Percentiles rank a stretch among this genome's conserved stretches.
phyloP scores from a whole-genome alignment of 2,797 vertebrate genomes.

The Yasuhikotakia modesta region DNA sequence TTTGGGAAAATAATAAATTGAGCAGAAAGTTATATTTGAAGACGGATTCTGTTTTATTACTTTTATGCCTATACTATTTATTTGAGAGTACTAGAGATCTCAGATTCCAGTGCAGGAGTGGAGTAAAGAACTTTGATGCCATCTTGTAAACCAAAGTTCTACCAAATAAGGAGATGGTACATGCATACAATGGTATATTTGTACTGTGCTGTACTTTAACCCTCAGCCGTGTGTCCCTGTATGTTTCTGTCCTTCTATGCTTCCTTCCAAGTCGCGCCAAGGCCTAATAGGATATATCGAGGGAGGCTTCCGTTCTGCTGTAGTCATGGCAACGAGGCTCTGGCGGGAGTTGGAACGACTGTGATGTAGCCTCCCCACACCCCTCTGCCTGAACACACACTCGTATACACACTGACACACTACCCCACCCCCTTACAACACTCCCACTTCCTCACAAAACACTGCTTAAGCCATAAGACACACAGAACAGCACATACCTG shows the following conservation, averaged over 20 bases:
- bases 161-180: not conserved
- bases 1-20: not conserved
- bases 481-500: constrained; percentile 53
- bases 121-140: not conserved
- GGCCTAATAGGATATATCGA: constrained; percentile 79
- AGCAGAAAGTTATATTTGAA: not conserved
- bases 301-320: constrained; percentile 80
- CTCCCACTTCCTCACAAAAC: constrained; percentile 49
- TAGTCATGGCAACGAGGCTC: constrained; percentile 77
- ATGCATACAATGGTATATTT: not conserved
- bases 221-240: constrained; percentile 22
- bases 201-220: not conserved
- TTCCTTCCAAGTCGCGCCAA: constrained; percentile 64
- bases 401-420: constrained; percentile 56
- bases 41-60: not conserved
- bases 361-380: constrained; percentile 70
- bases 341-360: constrained; percentile 78
- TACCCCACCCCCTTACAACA: constrained; percentile 67
- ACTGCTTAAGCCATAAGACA: constrained; percentile 45
- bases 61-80: too few species aligned
- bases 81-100: too few species aligned
- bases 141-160: not conserved
- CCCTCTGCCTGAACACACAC: constrained; percentile 55
- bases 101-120: not conserved
- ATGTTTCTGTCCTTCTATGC: constrained; percentile 42